A percentile compares a stretch with the other conserved stretches of the same genome.
Evolutionary conservation across 2,797 vertebrate species (phyloP).

Genomic region (Limnodromus scolopaceus): DNA sequence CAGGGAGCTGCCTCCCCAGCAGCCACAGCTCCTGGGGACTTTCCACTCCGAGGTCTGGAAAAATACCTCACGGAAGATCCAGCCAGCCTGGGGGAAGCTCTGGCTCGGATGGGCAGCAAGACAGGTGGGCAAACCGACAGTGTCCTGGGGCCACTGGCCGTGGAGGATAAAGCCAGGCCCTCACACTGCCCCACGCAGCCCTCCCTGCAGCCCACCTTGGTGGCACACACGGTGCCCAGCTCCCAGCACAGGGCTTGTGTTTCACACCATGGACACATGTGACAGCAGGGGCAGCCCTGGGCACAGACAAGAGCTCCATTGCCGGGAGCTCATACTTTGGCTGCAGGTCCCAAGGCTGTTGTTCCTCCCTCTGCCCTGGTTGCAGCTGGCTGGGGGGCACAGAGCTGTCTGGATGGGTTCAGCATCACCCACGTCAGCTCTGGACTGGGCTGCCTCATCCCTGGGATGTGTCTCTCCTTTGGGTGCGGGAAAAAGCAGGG

Average conservation of each 20-base stretch:
- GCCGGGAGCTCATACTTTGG: not conserved
- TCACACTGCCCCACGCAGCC: not conserved
- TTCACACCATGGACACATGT: rapidly evolving
- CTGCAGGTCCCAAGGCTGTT: not conserved
- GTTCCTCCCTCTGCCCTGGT: not conserved
- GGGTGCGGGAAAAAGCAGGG: rapidly evolving
- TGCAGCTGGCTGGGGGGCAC: not conserved
- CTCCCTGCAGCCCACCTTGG: not conserved
- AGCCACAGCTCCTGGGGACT: conserved; percentile 34
- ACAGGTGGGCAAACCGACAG: not conserved
- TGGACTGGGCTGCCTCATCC: not conserved
- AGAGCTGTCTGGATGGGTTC: not conserved
- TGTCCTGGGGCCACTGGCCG: not conserved
- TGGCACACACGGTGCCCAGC: not conserved
- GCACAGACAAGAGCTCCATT: not conserved
- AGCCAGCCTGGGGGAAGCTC: not conserved
- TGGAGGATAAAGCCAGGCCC: not conserved
- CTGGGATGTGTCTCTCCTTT: not conserved
- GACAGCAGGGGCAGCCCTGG: not conserved
- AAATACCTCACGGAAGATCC: not conserved
- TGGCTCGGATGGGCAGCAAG: not conserved
- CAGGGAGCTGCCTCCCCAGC: not conserved
- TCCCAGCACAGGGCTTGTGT: not conserved
- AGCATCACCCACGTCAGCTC: not conserved
- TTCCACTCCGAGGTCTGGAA: not conserved